These are phyloP conservation scores for Dolichoris vasculosae DNA, from an alignment of 1,140 invertebrate species.

Conservation along the genomic window DNA sequence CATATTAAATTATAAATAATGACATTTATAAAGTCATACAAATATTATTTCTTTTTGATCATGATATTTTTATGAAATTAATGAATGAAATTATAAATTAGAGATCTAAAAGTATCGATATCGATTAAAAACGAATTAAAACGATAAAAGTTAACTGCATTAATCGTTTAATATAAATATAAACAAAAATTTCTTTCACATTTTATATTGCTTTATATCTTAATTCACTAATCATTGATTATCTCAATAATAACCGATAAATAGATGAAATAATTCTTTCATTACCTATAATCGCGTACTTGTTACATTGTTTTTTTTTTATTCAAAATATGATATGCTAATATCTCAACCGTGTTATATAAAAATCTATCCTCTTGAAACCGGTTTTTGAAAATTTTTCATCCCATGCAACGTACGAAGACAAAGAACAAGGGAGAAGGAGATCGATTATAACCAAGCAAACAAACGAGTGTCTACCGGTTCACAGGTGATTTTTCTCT, in stretches of 20 bases:
- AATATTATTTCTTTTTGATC: too few relatives aligned
- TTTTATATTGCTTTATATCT: background rate
- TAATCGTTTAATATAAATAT: background rate
- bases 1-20: too few relatives aligned
- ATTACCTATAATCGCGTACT: conserved; percentile 27
- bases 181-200: background rate
- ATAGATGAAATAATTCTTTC: conserved; percentile 31
- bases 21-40: too few relatives aligned
- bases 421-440: background rate
- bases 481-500: conserved; percentile 45
- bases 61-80: too few relatives aligned
- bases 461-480: conserved; percentile 34
- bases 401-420: background rate
- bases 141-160: background rate
- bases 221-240: conserved; percentile 20
- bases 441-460: conserved; percentile 29
- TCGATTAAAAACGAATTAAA: too few relatives aligned
- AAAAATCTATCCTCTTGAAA: conserved; percentile 37
- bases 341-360: background rate
- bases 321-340: conserved; percentile 31
- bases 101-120: too few relatives aligned
- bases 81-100: too few relatives aligned
- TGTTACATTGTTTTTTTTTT: background rate
- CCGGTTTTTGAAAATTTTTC: conserved; percentile 25
- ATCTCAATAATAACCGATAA: conserved; percentile 12